Evolutionary conservation across 2,113 vertebrate species (phyloP), one percentile per base, ranked within the genome.

Genomic region (Agapornis roseicollis): DNA sequence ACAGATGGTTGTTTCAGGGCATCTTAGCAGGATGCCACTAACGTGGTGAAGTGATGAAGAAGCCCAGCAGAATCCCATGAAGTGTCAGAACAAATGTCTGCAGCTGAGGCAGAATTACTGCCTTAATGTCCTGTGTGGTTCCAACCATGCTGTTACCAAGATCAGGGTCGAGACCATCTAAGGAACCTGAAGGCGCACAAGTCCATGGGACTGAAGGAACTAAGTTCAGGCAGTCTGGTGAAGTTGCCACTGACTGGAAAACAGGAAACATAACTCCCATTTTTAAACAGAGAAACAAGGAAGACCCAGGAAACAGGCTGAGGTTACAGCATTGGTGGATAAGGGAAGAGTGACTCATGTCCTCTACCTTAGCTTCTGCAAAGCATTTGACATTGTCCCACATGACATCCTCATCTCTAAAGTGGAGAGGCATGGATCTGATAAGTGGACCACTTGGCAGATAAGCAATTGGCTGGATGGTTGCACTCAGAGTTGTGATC

Each of bases 1-100:
- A 95, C 95, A 95, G 94, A 97, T 94, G 94, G 90, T 11, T 71
- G 69, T 88, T 88, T 74, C 68, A 89, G 88, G 80, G 85, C 90
- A 94, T 78, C 88, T 90, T 60, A 92, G 76, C 94, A 88, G 88
- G 95, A 86, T 31, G 72, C 63, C 18, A 4, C 66, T 76, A 44
- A 71, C 10, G 52, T 77, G 47, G 81, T 19, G 44, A 88, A 53
- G 74, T 41, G 70, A 52, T 17, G 44, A n/a, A 86, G 76, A 69
- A 86, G 81, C 85, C 78, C 79, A 89, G 90, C 41, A 76, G 85
- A 87, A 93, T 65, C 31, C 39, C 80, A 80, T 39, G 70, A 64
- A 93, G 27, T 7, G 9, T 29, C 52, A 93, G 70, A 58, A 44
- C 50, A 88, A 95, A 72, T 37, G 80, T 22, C 50, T 44, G 85